These are phyloP conservation scores for Aphelinus atriplicis DNA, from an alignment of 1,140 invertebrate genomes.

Conservation along the genomic window DNA sequence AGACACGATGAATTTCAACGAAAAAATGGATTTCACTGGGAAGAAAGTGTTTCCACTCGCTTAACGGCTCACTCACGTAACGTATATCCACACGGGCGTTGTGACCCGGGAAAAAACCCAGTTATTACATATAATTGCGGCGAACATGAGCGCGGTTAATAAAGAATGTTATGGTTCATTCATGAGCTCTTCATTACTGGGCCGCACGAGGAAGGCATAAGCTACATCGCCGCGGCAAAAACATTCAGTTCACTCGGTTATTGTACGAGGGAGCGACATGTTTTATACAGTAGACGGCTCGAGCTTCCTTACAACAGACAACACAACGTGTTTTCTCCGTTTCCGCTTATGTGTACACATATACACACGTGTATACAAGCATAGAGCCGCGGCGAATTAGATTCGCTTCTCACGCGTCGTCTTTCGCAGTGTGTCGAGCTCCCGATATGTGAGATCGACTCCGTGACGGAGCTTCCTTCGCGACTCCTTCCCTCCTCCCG, in stretches of 20 bases:
- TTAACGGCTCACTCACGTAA: too few relatives aligned
- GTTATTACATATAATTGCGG: conserved; percentile 17
- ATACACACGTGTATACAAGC: neutral
- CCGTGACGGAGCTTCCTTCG: neutral
- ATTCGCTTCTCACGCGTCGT: conserved; percentile 42
- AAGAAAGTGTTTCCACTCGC: too few relatives aligned
- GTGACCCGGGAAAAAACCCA: neutral
- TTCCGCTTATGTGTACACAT: conserved; percentile 35
- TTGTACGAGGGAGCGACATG: conserved; percentile 5
- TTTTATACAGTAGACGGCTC: neutral
- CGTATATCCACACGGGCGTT: too few relatives aligned
- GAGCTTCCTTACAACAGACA: conserved; percentile 16
- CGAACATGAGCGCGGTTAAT: conserved; percentile 1
- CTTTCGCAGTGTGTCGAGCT: too few relatives aligned
- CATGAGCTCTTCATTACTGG: conserved; percentile 1
- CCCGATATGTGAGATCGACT: neutral
- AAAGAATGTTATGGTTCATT: conserved; percentile 17
- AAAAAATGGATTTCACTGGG: too few relatives aligned
- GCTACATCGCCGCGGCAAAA: neutral
- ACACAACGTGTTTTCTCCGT: conserved; percentile 39
- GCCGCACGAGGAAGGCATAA: neutral
- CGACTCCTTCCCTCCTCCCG: conserved; percentile 38
- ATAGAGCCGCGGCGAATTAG: conserved; percentile 35
- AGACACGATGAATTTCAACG: too few relatives aligned
- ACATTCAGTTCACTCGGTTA: conserved; percentile 23